Conservation (phyloP, 2,888 invertebrate genomes). For the Labia minor region DNA sequence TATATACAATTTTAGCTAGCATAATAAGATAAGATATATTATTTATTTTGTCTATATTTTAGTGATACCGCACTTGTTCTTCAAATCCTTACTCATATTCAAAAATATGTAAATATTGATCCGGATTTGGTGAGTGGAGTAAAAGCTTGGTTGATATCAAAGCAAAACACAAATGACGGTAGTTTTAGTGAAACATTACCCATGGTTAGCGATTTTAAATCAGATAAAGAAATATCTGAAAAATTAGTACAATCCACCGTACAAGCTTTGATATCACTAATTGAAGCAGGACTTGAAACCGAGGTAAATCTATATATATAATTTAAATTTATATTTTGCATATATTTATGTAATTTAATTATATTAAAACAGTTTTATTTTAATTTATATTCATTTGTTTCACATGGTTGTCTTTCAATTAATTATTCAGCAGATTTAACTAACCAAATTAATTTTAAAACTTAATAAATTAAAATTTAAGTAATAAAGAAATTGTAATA, state of each 20-base stretch:
- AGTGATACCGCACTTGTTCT: slow-evolving; percentile 44
- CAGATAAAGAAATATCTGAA: not conserved
- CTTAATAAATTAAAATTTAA: too few relatives aligned
- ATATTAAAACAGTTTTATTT: too few relatives aligned
- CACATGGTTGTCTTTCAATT: too few relatives aligned
- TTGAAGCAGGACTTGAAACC: slow-evolving; percentile 48
- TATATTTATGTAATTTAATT: too few relatives aligned
- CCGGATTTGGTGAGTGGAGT: slow-evolving; percentile 48
- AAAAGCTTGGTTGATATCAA: slow-evolving; percentile 49
- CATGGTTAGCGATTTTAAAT: slow-evolving; percentile 29
- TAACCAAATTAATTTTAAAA: too few relatives aligned
- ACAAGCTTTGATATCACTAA: slow-evolving; percentile 48
- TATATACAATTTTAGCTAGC: too few relatives aligned
- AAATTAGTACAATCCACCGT: slow-evolving; percentile 48
- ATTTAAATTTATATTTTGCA: slow-evolving; percentile 16
- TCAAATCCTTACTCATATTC: slow-evolving; percentile 49
- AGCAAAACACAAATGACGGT: slow-evolving; percentile 47
- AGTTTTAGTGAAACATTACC: slow-evolving; percentile 37
- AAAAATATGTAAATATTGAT: slow-evolving; percentile 50
- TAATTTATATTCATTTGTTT: too few relatives aligned
- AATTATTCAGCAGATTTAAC: too few relatives aligned
- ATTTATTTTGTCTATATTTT: slow-evolving; percentile 1
- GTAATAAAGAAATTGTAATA: too few relatives aligned
- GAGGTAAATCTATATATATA: slow-evolving; percentile 38
- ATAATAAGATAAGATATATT: too few relatives aligned